phyloP scores from a whole-genome alignment of 2,888 invertebrate species.

The Esperia sulphurella region DNA sequence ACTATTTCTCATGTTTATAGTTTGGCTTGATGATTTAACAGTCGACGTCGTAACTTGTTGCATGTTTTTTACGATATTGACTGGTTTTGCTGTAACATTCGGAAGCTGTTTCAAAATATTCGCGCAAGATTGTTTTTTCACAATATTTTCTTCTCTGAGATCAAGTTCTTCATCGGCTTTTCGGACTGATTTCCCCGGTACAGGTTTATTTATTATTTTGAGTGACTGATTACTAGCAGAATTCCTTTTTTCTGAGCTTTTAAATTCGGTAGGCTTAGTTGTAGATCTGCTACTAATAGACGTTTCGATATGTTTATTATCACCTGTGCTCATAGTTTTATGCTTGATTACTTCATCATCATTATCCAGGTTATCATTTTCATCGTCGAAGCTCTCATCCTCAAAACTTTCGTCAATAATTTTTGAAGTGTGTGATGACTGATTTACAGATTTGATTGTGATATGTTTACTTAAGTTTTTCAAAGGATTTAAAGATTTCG shows the following conservation, averaged over 20 bases:
- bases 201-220: not conserved
- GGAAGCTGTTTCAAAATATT: slow-evolving; percentile 48
- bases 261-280: slow-evolving; percentile 10
- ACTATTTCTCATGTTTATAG: slow-evolving; percentile 21
- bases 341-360: not conserved
- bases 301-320: not conserved
- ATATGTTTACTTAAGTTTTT: slow-evolving; percentile 42
- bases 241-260: slow-evolving; percentile 8
- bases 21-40: slow-evolving; percentile 18
- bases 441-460: slow-evolving; percentile 35
- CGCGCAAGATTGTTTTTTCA: slow-evolving; percentile 28
- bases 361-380: slow-evolving; percentile 1
- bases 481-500: slow-evolving; percentile 27
- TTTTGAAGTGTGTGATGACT: slow-evolving; percentile 15
- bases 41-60: slow-evolving; percentile 12
- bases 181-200: not conserved
- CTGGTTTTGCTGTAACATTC: slow-evolving; percentile 50
- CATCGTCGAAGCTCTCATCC: slow-evolving; percentile 10
- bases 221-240: slow-evolving; percentile 5
- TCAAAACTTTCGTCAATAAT: slow-evolving; percentile 18
- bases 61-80: slow-evolving; percentile 21
- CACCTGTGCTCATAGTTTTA: not conserved
- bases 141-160: slow-evolving; percentile 11
- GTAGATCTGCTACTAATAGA: not conserved
- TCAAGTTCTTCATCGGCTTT: not conserved